A percentile compares a stretch with the other conserved stretches of the same genome.
phyloP scores from a whole-genome alignment of 2,113 vertebrate species.

The Talpa occidentalis region DNA sequence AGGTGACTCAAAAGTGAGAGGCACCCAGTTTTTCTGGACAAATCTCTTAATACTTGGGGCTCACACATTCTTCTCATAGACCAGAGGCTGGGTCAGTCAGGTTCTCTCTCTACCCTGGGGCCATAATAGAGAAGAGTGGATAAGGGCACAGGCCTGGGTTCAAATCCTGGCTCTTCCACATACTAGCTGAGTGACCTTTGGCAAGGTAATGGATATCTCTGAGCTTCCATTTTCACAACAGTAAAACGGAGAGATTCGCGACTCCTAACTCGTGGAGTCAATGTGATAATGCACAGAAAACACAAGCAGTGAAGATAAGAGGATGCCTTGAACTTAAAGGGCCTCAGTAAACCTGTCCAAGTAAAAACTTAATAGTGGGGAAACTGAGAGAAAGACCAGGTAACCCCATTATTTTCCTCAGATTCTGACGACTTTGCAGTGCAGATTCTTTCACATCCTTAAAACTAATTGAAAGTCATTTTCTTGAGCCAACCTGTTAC shows the following conservation, averaged over 20 bases:
- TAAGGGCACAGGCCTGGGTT: neutral
- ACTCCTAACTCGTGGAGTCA: neutral
- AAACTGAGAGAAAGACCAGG: neutral
- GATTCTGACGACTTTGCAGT: neutral
- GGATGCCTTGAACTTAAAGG: neutral
- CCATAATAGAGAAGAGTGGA: neutral
- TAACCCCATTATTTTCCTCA: neutral
- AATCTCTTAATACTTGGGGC: neutral
- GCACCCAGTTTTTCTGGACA: neutral
- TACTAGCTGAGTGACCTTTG: neutral
- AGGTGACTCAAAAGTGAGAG: neutral
- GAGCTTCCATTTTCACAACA: neutral
- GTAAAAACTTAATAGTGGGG: neutral
- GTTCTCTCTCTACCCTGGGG: neutral
- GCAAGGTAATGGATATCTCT: neutral
- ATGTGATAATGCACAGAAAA: neutral
- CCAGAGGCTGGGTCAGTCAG: neutral
- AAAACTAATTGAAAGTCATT: neutral
- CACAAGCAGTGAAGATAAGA: neutral
- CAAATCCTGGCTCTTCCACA: neutral
- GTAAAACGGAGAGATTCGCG: neutral
- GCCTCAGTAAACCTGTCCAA: neutral
- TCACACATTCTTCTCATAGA: neutral
- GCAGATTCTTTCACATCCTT: constrained; percentile 1
- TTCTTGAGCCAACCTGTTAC: neutral